Conservation (phyloP, 2,888 invertebrate genomes). For the Periphyllus acericola region DNA sequence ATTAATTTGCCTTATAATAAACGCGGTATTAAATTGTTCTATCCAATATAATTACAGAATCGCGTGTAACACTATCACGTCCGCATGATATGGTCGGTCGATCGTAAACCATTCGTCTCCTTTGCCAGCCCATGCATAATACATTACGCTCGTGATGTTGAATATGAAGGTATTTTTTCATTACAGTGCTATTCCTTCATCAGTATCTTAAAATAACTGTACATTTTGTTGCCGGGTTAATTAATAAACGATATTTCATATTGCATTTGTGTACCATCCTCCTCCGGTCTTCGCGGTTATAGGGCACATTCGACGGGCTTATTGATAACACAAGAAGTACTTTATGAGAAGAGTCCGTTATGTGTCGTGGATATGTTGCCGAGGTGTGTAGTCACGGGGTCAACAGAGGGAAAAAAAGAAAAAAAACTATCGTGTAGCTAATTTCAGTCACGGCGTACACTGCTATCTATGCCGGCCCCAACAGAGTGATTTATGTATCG, state of each 20-base stretch:
- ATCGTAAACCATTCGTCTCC: conserved; percentile 11
- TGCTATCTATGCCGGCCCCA: conserved; percentile 7
- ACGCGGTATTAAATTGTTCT: conserved; percentile 18
- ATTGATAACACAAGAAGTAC: neutral
- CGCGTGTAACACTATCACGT: neutral
- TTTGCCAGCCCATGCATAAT: neutral
- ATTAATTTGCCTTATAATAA: neutral
- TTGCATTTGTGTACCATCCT: neutral
- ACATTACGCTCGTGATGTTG: neutral
- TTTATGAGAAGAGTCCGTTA: conserved; percentile 43
- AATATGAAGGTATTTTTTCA: neutral
- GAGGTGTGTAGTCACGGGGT: conserved; percentile 32
- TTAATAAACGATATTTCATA: conserved; percentile 32
- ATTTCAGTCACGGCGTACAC: conserved; percentile 52
- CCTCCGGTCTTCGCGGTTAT: neutral
- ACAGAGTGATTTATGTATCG: conserved; percentile 52
- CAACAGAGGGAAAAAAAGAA: neutral
- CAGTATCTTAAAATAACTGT: conserved; percentile 9
- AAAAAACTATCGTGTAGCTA: conserved; percentile 50
- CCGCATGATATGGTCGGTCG: conserved; percentile 14
- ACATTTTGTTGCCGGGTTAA: conserved; percentile 8
- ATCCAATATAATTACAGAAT: conserved; percentile 18
- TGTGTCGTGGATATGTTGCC: neutral
- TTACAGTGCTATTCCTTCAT: neutral
- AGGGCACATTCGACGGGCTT: neutral